Percentiles rank a stretch among this genome's conserved stretches.
phyloP scores from a whole-genome alignment of 2,888 invertebrate genomes.

The Lydus trimaculatus region DNA sequence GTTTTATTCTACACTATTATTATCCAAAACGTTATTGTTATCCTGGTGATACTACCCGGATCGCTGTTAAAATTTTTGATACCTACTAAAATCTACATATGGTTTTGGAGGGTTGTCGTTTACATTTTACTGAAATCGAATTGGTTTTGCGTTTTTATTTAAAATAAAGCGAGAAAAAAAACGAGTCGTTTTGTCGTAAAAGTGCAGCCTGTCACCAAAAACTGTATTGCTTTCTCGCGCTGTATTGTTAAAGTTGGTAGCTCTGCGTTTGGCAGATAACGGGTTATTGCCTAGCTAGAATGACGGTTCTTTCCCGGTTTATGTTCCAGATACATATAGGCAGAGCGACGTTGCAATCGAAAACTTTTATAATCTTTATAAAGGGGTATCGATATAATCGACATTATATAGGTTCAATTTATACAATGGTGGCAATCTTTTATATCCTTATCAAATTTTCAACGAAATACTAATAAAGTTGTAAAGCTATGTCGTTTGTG shows the following conservation, averaged over 20 bases:
- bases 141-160: constrained; percentile 20
- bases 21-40: neutral
- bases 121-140: constrained; percentile 5
- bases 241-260: constrained; percentile 43
- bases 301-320: constrained; percentile 30
- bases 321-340: constrained; percentile 28
- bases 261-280: constrained; percentile 50
- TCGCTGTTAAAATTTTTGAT: constrained; percentile 28
- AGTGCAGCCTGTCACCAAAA: constrained; percentile 45
- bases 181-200: constrained; percentile 35
- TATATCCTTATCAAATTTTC: constrained; percentile 24
- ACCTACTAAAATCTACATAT: constrained; percentile 30
- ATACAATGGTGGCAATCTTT: constrained; percentile 17
- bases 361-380: constrained; percentile 45
- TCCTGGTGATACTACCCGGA: neutral
- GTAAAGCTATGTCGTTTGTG: constrained; percentile 13
- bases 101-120: constrained; percentile 17
- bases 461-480: neutral
- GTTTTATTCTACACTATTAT: neutral
- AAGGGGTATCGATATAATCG: constrained; percentile 41
- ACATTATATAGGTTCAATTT: constrained; percentile 12
- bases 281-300: constrained; percentile 44
- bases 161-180: constrained; percentile 31
- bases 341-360: constrained; percentile 36
- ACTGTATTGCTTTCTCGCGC: constrained; percentile 47